These are phyloP conservation scores for Hylaeus anthracinus DNA, from an alignment of 1,140 invertebrate species.

Conservation along the genomic window DNA sequence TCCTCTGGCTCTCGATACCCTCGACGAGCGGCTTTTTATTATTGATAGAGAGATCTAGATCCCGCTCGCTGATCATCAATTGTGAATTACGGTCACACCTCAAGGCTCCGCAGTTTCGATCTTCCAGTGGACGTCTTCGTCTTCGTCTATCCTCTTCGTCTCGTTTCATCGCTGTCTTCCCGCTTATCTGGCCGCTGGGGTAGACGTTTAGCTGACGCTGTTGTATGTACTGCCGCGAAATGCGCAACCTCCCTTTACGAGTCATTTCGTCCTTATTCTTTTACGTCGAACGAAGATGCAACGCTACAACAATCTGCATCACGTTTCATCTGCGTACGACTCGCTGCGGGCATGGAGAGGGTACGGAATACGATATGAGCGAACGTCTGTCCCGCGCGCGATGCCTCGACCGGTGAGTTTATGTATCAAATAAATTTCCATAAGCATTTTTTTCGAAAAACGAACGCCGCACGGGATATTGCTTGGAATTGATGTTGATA, in stretches of 20 bases:
- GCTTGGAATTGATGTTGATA: too few species aligned
- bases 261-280: not conserved
- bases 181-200: not conserved
- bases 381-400: too few species aligned
- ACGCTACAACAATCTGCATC: not conserved
- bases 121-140: constrained; percentile 15
- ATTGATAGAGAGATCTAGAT: constrained; percentile 39
- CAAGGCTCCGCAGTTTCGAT: constrained; percentile 18
- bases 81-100: constrained; percentile 32
- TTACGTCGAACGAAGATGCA: not conserved
- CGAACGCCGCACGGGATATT: too few species aligned
- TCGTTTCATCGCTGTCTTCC: constrained; percentile 17
- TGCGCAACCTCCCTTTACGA: not conserved
- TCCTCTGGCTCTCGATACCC: constrained; percentile 24
- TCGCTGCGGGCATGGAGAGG: too few species aligned
- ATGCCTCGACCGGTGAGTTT: too few species aligned
- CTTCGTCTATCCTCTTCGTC: not conserved
- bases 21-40: constrained; percentile 19
- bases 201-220: not conserved
- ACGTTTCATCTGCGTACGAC: too few species aligned
- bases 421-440: too few species aligned
- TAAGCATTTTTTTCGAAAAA: too few species aligned
- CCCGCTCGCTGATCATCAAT: constrained; percentile 27
- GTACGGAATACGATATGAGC: too few species aligned
- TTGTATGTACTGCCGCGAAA: not conserved